Conservation (phyloP, 2,888 invertebrate species). For the Acanthacorydalis orientalis region DNA sequence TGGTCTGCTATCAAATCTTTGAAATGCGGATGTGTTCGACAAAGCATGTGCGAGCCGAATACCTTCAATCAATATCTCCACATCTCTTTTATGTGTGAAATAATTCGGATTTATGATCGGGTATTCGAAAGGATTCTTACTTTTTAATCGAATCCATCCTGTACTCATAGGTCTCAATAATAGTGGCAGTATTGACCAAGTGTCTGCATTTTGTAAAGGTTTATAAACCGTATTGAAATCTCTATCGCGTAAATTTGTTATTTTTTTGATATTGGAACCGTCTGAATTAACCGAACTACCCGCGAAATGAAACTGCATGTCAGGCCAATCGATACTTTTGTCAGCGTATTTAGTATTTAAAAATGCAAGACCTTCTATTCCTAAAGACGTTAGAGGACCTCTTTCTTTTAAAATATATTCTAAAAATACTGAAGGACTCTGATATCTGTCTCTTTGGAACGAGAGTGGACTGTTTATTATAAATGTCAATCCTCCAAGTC, state of each 20-base stretch:
- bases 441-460: conserved; percentile 59
- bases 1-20: conserved; percentile 61
- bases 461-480: conserved; percentile 65
- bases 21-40: conserved; percentile 64
- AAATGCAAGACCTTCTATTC: conserved; percentile 75
- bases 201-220: conserved; percentile 58
- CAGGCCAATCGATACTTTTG: conserved; percentile 57
- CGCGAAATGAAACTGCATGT: conserved; percentile 75
- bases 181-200: conserved; percentile 70
- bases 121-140: conserved; percentile 61
- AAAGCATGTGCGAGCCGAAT: conserved; percentile 69
- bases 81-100: conserved; percentile 69
- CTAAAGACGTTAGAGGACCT: conserved; percentile 65
- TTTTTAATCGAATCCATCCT: conserved; percentile 72
- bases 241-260: conserved; percentile 57
- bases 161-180: conserved; percentile 71
- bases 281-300: conserved; percentile 75
- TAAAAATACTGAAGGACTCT: conserved; percentile 57
- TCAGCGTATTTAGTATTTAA: conserved; percentile 79
- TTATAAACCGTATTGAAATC: conserved; percentile 76
- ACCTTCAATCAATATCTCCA: conserved; percentile 62
- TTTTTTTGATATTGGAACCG: conserved; percentile 61
- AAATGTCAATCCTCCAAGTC: conserved; percentile 70
- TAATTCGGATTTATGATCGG: conserved; percentile 88
- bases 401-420: conserved; percentile 67